phyloP scores from a whole-genome alignment of 2,113 vertebrate species.

The Aegypius monachus region DNA sequence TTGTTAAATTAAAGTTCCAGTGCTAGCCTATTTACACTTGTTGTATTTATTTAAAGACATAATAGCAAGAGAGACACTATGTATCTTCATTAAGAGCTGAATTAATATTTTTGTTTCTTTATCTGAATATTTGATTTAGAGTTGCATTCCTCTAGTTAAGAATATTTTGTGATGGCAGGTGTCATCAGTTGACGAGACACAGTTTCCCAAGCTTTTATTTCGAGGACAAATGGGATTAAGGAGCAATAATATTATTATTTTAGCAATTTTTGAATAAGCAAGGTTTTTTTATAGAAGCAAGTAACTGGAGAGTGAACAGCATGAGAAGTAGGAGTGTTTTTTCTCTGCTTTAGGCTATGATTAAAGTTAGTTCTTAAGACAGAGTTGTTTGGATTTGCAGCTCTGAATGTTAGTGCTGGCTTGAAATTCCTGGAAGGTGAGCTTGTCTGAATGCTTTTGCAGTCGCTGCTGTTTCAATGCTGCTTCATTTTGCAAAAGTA shows the following conservation, averaged over 20 bases:
- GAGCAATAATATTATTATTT: not conserved
- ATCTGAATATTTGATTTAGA: not conserved
- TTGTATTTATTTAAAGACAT: not conserved
- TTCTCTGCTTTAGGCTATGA: not conserved
- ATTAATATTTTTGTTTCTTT: not conserved
- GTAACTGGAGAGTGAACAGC: not conserved
- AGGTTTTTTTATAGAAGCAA: not conserved
- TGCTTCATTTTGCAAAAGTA: not conserved
- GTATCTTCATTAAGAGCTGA: not conserved
- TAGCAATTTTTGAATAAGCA: not conserved
- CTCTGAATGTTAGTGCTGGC: not conserved
- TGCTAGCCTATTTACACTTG: not conserved
- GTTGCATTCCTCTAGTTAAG: not conserved
- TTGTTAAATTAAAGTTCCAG: not conserved
- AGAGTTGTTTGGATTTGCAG: not conserved
- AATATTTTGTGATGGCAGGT: not conserved
- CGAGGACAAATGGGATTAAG: not conserved
- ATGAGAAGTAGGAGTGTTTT: not conserved
- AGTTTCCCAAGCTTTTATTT: not conserved
- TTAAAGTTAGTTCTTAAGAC: not conserved
- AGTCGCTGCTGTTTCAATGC: not conserved
- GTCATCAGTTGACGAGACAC: not conserved
- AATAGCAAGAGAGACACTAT: not conserved
- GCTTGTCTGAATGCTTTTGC: not conserved
- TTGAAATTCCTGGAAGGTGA: not conserved